Base-by-base conservation (phyloP, 1,140 invertebrate genomes). In the Ceratoteleas bidentatus region DNA sequence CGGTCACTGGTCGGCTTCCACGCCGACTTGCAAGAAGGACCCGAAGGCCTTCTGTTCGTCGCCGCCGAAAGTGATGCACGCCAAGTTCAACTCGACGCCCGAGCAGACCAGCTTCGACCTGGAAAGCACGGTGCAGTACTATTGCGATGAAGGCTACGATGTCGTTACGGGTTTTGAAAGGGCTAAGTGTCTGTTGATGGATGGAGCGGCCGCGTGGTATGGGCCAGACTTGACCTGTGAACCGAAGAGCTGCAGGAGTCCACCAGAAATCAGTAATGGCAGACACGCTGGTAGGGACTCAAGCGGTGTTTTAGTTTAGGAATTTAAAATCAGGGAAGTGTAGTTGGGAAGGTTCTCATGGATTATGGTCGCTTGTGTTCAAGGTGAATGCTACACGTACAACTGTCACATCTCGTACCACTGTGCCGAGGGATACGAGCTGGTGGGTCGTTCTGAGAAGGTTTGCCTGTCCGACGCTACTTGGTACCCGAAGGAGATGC, bases 221-320 rank as follows among this genome's bases (percentile, higher is more conserved):
- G 98, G 98, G 11, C 98, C 98, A 0, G 97, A 99, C 85, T 96
- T 99, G 62, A 95, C 95, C 40, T 99, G 98, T 86, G 96, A 98
- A 93, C 96, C 98, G 96, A 92, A 96, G 94, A 94, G 79, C 36
- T 99, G 98, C 87, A 96, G 96, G 0, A 93, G 95, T 68, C 98
- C 98, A 0, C 95, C 95, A 0, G 96, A 97, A 86, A 96, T 98
- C 8, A 91, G 95, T 0, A 97, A 99, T 85, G 98, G 98, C 24
- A 95, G 96, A 94, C 95, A 98, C 83, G 96, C 97, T 10, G 91
- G 90, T 91, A 83, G 13, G 68, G 2, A 33, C 56, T 34, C 2
- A 14, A 6, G 36, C 6, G 40, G 52, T 40, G 8, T 0, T 36
- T 49, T 11, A 53, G 47, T 6, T 5, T 47, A 1, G 11, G 38